phyloP scores from a whole-genome alignment of 92 coral and sea anemone species.

The Paragorgia papillata region DNA sequence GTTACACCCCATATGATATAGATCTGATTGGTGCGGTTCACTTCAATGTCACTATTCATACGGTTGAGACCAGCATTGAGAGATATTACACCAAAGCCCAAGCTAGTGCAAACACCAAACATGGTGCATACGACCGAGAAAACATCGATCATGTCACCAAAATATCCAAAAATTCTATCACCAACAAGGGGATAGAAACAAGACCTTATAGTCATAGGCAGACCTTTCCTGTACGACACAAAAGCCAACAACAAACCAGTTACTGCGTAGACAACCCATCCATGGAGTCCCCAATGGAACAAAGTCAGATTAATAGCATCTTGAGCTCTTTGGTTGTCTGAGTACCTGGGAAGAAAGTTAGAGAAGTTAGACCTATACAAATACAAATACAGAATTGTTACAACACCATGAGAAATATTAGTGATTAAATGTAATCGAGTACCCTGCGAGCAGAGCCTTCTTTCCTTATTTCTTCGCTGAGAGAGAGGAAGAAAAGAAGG shows the following conservation, averaged over 20 bases:
- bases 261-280: conserved; percentile 32
- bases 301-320: conserved; percentile 75
- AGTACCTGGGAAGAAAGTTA: conserved; percentile 50
- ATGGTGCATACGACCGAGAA: conserved; percentile 28
- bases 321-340: conserved; percentile 89
- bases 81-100: conserved; percentile 24
- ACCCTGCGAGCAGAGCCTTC: too few species aligned
- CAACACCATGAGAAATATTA: too few species aligned
- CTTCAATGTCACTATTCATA: not conserved
- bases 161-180: conserved; percentile 49
- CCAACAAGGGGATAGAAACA: conserved; percentile 44
- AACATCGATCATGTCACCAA: conserved; percentile 37
- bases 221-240: conserved; percentile 4
- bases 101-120: conserved; percentile 35
- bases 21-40: conserved; percentile 12
- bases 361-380: not conserved
- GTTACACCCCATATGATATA: conserved; percentile 17
- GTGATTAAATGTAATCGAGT: too few species aligned
- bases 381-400: too few species aligned
- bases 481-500: too few species aligned
- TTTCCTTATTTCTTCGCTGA: too few species aligned
- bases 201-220: conserved; percentile 18
- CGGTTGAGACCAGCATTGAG: conserved; percentile 22
- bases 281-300: conserved; percentile 30
- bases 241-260: conserved; percentile 13